Conservation (phyloP, 2,888 invertebrate species). For the Pandemis corylana region DNA sequence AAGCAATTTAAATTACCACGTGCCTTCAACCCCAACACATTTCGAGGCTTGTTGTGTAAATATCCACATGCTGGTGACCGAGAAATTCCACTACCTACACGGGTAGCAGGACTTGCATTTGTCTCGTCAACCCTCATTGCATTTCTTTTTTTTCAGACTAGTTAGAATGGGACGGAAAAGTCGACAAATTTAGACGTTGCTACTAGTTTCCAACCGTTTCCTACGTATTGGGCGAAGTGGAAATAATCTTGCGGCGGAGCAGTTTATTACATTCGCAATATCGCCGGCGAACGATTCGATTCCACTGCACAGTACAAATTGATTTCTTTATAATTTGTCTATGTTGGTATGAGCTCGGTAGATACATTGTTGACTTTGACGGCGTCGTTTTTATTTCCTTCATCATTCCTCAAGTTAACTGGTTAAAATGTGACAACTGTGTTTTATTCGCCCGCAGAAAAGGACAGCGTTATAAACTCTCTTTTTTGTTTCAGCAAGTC, state of each 20-base stretch:
- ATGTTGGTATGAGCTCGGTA: conserved; percentile 39
- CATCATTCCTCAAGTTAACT: background rate
- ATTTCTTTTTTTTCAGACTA: background rate
- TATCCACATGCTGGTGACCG: conserved; percentile 37
- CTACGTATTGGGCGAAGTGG: conserved; percentile 64
- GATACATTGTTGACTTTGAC: conserved; percentile 8
- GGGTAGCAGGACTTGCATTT: background rate
- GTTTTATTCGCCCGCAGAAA: background rate
- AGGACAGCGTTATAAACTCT: background rate
- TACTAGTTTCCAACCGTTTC: background rate
- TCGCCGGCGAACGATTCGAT: conserved; percentile 56
- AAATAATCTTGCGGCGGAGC: conserved; percentile 64
- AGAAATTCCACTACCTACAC: conserved; percentile 36
- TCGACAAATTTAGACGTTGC: background rate
- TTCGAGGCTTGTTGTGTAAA: conserved; percentile 36
- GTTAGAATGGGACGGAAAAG: background rate
- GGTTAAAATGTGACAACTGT: background rate
- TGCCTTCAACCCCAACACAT: conserved; percentile 32
- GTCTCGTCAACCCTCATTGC: background rate
- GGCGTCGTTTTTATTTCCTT: background rate
- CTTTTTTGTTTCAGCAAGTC: background rate
- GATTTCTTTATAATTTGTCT: conserved; percentile 64
- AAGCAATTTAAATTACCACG: conserved; percentile 38
- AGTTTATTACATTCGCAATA: conserved; percentile 76
- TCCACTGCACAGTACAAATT: conserved; percentile 59